These are phyloP conservation scores for Holothuria glaberrima DNA, from an alignment of 35 echinoderm and acorn worm genomes.

Conservation along the genomic window DNA sequence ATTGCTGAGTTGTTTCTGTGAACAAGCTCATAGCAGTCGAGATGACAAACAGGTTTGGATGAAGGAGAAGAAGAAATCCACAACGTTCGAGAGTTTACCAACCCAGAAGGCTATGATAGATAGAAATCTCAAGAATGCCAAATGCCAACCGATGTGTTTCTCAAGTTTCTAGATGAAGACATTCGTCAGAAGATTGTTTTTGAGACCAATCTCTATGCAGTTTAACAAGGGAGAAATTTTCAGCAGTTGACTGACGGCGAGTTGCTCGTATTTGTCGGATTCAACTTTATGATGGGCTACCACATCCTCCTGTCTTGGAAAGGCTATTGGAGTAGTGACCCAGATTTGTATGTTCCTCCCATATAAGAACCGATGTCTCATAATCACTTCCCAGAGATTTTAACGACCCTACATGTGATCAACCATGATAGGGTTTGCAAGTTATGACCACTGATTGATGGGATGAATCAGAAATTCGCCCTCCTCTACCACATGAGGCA, in stretches of 20 bases:
- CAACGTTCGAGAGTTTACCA: neutral
- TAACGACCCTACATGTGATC: too few species aligned
- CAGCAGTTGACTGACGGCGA: too few species aligned
- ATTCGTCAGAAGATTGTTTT: constrained; percentile 5
- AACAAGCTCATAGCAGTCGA: neutral
- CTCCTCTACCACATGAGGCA: neutral
- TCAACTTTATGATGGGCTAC: constrained; percentile 49
- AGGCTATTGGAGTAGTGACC: constrained; percentile 49
- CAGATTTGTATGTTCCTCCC: constrained; percentile 15
- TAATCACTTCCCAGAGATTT: constrained; percentile 44
- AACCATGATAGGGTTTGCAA: too few species aligned
- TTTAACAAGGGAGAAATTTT: too few species aligned
- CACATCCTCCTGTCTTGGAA: constrained; percentile 53
- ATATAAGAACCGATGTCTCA: constrained; percentile 20
- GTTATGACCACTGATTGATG: neutral
- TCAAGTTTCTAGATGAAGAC: neutral
- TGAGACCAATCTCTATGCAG: too few species aligned
- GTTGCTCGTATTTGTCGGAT: constrained; percentile 6
- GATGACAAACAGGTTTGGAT: neutral
- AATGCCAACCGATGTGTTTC: constrained; percentile 12
- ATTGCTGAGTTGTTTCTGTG: neutral
- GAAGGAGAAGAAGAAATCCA: constrained; percentile 2
- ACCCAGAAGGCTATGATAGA: neutral
- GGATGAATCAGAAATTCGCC: neutral
- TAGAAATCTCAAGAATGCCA: neutral